These are phyloP conservation scores for Agrilus planipennis DNA, from an alignment of 1,140 invertebrate genomes.

Conservation along the genomic window DNA sequence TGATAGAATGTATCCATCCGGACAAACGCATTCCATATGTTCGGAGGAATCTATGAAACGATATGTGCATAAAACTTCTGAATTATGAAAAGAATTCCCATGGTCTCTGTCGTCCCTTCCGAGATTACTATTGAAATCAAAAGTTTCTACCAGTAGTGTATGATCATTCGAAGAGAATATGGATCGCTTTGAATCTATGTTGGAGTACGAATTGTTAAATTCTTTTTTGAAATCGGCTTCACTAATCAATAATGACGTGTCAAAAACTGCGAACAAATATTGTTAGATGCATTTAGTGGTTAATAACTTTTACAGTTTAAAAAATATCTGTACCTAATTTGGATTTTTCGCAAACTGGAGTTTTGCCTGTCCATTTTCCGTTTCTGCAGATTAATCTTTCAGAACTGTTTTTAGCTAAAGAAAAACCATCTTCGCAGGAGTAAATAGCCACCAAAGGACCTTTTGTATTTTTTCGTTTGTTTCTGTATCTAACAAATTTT, in stretches of 20 bases:
- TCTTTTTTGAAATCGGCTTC: slow-evolving; percentile 52
- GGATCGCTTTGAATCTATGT: no score
- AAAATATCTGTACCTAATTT: not conserved
- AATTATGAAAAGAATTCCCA: not conserved
- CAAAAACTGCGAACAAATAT: no score
- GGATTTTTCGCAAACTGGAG: slow-evolving; percentile 1
- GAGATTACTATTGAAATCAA: no score
- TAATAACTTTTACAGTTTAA: no score
- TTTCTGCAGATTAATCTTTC: slow-evolving; percentile 4
- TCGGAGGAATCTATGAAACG: not conserved
- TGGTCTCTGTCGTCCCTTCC: not conserved
- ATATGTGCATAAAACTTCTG: not conserved
- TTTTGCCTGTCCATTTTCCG: slow-evolving; percentile 2
- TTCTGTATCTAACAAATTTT: not conserved
- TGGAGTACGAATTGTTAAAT: slow-evolving; percentile 46
- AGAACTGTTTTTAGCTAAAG: not conserved
- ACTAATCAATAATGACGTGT: no score
- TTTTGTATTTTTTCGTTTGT: slow-evolving; percentile 1
- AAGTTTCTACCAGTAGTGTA: no score
- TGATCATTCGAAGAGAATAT: no score
- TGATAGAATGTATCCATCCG: slow-evolving; percentile 31
- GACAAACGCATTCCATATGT: slow-evolving; percentile 44
- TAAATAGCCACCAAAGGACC: slow-evolving; percentile 6
- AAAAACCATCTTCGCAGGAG: not conserved
- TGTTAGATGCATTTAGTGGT: no score